Percentiles rank a stretch among this genome's conserved stretches.
phyloP scores from a whole-genome alignment of 2,797 vertebrate species.

The Halcyon chelicuti region DNA sequence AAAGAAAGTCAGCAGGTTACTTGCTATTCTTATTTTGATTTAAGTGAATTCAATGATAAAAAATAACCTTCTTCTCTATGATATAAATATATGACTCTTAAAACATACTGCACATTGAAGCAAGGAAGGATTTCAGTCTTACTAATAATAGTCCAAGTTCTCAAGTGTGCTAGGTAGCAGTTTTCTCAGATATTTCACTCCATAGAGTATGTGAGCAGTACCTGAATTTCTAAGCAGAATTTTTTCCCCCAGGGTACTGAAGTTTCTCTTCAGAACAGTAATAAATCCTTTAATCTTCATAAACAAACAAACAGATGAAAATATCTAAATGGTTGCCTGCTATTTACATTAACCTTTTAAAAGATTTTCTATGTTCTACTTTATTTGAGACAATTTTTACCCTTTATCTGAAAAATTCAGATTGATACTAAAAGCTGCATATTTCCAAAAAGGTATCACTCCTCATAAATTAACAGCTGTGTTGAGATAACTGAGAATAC shows the following conservation, averaged over 20 bases:
- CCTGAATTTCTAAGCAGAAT: background rate
- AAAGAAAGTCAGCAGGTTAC: background rate
- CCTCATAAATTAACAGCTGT: constrained; percentile 1
- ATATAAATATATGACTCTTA: background rate
- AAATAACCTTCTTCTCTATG: background rate
- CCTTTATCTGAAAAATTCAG: constrained; percentile 5
- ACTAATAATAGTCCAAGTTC: background rate
- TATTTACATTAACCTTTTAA: constrained; percentile 44
- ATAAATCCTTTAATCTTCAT: constrained; percentile 27
- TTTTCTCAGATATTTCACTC: background rate
- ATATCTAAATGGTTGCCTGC: background rate
- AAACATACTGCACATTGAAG: background rate
- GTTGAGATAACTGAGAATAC: background rate
- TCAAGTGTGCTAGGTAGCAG: background rate
- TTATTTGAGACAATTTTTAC: constrained; percentile 1
- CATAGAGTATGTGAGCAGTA: background rate
- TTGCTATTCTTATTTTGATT: background rate
- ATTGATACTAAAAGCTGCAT: constrained; percentile 30
- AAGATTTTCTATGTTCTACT: constrained; percentile 7
- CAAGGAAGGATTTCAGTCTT: background rate
- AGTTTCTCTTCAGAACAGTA: background rate
- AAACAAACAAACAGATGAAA: background rate
- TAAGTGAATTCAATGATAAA: background rate
- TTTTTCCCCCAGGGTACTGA: background rate
- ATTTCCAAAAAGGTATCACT: background rate